A percentile compares a stretch with the other conserved stretches of the same genome.
Evolutionary conservation across 2,888 invertebrate genomes (phyloP).

Genomic region (Thera britannica): DNA sequence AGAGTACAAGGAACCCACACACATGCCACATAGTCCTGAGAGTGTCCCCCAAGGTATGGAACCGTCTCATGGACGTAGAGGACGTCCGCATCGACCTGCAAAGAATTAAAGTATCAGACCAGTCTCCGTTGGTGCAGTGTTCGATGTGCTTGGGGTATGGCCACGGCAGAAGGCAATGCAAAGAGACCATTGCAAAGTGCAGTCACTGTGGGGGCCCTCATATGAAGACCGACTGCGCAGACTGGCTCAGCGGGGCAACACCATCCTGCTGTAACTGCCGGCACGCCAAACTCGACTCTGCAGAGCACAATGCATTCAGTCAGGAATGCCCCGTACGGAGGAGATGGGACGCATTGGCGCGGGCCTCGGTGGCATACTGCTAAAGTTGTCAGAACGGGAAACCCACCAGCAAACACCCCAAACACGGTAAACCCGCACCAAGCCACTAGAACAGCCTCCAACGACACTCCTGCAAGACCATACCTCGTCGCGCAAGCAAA

Average conservation of each 20-base stretch:
- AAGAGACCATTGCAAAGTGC: conserved; percentile 28
- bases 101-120: neutral
- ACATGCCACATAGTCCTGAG: too few relatives aligned
- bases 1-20: too few relatives aligned
- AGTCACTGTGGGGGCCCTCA: conserved; percentile 41
- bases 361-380: neutral
- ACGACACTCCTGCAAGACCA: neutral
- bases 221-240: conserved; percentile 18
- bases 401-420: neutral
- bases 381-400: neutral
- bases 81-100: too few relatives aligned
- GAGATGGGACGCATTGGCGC: neutral
- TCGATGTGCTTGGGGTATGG: conserved; percentile 38
- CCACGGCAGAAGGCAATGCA: conserved; percentile 33
- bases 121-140: conserved; percentile 32
- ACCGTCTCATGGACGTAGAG: too few relatives aligned
- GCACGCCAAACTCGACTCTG: neutral
- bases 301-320: neutral
- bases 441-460: too few relatives aligned
- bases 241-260: neutral
- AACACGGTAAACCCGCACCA: too few relatives aligned
- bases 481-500: neutral
- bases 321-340: neutral
- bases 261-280: neutral
- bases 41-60: too few relatives aligned